Evolutionary conservation across 1,140 invertebrate genomes (phyloP).

Genomic region (Drosophila sp.): DNA sequence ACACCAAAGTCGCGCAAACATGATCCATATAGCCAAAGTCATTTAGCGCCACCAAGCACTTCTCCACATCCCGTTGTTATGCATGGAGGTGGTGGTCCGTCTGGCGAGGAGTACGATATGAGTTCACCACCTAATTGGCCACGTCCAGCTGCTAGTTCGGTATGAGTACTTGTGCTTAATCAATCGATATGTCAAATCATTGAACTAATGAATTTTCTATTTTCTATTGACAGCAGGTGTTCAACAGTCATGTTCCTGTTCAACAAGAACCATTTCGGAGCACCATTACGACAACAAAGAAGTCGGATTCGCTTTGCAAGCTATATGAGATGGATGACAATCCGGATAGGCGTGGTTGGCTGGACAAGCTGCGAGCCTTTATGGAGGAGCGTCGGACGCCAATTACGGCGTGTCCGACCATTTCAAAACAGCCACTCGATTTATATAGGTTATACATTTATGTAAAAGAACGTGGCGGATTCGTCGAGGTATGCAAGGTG

Average conservation of each 20-base stretch:
- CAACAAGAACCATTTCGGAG: slow-evolving; percentile 93
- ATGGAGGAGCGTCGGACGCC: slow-evolving; percentile 97
- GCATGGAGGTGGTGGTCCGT: slow-evolving; percentile 87
- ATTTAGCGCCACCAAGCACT: slow-evolving; percentile 89
- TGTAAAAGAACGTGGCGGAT: slow-evolving; percentile 98
- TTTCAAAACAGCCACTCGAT: slow-evolving; percentile 99
- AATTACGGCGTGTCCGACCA: slow-evolving; percentile 97
- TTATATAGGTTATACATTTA: slow-evolving; percentile 97
- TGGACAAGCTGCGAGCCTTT: slow-evolving; percentile 96
- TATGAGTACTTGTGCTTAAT: slow-evolving; percentile 84
- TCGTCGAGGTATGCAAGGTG: slow-evolving; percentile 96
- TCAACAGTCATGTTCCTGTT: slow-evolving; percentile 94
- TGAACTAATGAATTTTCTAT: too few species aligned
- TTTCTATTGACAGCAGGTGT: slow-evolving; percentile 89
- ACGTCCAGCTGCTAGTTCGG: slow-evolving; percentile 95
- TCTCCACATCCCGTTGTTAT: slow-evolving; percentile 89
- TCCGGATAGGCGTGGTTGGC: slow-evolving; percentile 94
- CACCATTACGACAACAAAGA: slow-evolving; percentile 86
- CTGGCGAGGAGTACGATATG: slow-evolving; percentile 96
- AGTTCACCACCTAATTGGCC: slow-evolving; percentile 93
- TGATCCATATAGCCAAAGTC: slow-evolving; percentile 87
- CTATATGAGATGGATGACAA: slow-evolving; percentile 98
- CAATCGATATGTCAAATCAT: background rate
- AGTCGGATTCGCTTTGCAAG: slow-evolving; percentile 95
- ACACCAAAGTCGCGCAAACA: slow-evolving; percentile 91